Conservation (phyloP, 2,888 invertebrate genomes). For the Chrysina gloriosa region DNA sequence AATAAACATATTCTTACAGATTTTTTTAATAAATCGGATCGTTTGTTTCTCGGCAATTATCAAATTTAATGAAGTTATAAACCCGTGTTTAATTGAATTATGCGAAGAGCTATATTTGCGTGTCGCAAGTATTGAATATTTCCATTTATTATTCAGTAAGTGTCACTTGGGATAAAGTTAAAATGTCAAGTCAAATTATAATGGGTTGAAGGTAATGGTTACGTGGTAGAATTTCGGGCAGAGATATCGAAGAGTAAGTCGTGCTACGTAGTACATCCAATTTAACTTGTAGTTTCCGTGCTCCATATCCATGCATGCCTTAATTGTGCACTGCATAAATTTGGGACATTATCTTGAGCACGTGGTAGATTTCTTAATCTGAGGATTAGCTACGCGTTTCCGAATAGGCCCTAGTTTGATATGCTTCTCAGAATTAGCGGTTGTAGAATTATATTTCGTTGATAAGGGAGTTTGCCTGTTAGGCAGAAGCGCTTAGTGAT, state of each 20-base stretch:
- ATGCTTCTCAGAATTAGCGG: neutral
- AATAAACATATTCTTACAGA: too few species aligned
- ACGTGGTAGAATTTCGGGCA: slow-evolving; percentile 1
- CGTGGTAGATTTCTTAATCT: slow-evolving; percentile 40
- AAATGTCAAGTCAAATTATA: slow-evolving; percentile 38
- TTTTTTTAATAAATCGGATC: too few species aligned
- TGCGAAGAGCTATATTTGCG: neutral
- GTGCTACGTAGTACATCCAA: slow-evolving; percentile 16
- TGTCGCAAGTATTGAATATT: slow-evolving; percentile 2
- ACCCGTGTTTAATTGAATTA: neutral
- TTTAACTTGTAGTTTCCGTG: slow-evolving; percentile 20
- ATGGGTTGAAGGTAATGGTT: neutral
- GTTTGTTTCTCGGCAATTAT: too few species aligned
- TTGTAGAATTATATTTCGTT: neutral
- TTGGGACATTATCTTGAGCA: slow-evolving; percentile 25
- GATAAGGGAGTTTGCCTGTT: too few species aligned
- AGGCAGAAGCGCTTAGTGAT: too few species aligned
- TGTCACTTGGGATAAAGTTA: slow-evolving; percentile 37
- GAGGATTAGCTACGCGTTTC: slow-evolving; percentile 19
- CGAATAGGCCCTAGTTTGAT: neutral
- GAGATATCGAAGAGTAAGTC: neutral
- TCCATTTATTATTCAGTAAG: slow-evolving; percentile 36
- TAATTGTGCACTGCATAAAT: slow-evolving; percentile 33
- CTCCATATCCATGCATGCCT: slow-evolving; percentile 1
- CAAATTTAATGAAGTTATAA: neutral